These are phyloP conservation scores for Falco berigora DNA, from an alignment of 2,797 vertebrate species.

Conservation along the genomic window DNA sequence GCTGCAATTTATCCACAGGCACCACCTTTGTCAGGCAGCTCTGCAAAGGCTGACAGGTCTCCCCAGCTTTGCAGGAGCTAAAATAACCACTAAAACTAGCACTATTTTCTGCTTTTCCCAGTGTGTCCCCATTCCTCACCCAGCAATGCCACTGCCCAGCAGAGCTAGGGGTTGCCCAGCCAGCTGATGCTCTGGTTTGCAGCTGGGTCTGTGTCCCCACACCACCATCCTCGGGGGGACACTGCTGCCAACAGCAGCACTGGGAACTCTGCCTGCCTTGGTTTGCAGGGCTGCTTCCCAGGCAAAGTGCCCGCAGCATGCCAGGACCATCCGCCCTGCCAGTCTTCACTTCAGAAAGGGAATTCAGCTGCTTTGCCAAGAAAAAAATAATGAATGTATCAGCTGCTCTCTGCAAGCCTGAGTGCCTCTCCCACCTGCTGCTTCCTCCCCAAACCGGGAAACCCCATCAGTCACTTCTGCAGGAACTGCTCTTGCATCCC, in stretches of 20 bases:
- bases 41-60: background rate
- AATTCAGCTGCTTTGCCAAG: background rate
- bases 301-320: fast-evolving
- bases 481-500: background rate
- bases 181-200: background rate
- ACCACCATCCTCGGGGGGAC: background rate
- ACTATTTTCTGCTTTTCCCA: background rate
- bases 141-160: background rate
- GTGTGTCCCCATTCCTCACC: background rate
- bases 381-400: background rate
- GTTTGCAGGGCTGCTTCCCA: background rate
- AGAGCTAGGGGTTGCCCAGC: background rate
- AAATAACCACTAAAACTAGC: background rate
- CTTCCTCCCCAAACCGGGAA: background rate
- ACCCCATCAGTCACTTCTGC: background rate
- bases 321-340: background rate
- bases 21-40: background rate
- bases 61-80: background rate
- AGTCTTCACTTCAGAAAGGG: background rate
- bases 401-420: background rate
- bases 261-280: background rate
- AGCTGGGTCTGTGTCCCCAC: background rate
- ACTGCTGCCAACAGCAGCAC: background rate
- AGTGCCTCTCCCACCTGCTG: background rate
- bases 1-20: background rate